Evolutionary conservation across 2,888 invertebrate species (phyloP), one percentile per base, ranked within the genome.

Genomic region (Tyria jacobaeae): DNA sequence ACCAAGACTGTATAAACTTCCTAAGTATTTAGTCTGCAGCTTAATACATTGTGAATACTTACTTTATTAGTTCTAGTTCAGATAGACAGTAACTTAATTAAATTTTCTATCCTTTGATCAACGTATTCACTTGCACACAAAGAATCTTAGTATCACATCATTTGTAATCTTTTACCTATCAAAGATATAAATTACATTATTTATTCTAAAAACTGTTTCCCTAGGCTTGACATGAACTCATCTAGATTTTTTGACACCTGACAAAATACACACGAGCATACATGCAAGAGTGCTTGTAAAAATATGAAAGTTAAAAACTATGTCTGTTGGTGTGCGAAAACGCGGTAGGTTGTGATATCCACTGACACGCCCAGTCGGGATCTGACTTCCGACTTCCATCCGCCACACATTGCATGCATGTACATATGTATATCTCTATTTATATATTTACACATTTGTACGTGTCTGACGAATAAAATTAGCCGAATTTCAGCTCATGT

Each of bases 331-430:
- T 68, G 66, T 25, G 64, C 64, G 63, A 44, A 54, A 62, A 64
- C 60, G 65, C 41, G 74, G 69, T 67, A 73, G 78, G 76, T 78
- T 71, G 76, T 66, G 70, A 66, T 70, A 67, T 66, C 66, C 66
- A 70, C 62, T 76, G 78, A 76, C 79, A 78, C 62, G 68, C 60
- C 27, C 66, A 58, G 55, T 66, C 71, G 72, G 72, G 71, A 74
- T 64, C 70, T 68, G 60, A 73, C 73, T 71, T 81, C 80, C 82
- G 79, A 71, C 66, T 63, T 62, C 68, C 70, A 64, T 76, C 76
- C 79, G 78, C 67, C 39, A 47, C 60, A 67, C 62, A 66, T 64
- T 68, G 65, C 67, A 64, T 63, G 51, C 64, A 61, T 69, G 62
- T 60, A 52, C 64, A 61, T 69, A 63, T 60, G 50, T 37, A 37